Evolutionary conservation across 2,113 vertebrate species (phyloP), one percentile per base, ranked within the genome.

Genomic region (Bubo bubo): DNA sequence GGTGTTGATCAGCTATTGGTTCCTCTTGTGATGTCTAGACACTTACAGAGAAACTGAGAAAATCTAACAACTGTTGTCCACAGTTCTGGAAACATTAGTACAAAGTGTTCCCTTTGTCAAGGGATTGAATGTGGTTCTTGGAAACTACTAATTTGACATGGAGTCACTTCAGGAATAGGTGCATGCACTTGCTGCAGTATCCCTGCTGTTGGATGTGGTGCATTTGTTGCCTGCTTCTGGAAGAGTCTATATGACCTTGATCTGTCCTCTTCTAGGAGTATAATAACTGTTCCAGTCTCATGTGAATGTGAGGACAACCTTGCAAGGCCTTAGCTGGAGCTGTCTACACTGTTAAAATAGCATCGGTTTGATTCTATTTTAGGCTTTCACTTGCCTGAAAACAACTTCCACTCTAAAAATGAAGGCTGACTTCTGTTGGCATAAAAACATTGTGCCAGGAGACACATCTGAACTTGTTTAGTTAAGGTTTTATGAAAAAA

Each of bases 311-410:
- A 77, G 55, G 64, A 50, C 35, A 53, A 14, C 60, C 35, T 93
- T 80, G 21, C 23, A 71, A 85, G 55, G 91, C 41, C 59, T 91
- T 55, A 71, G 55, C 49, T 34, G 34, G 73, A 71, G 39, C 59
- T 94, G 66, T 28, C 39, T 64, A 2, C 34, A 67, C 32, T 72
- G 55, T 91, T 81, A 71, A 81, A 89, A 55, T 56, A 75, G 73
- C 62, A 74, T 32, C 37, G 13, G 43, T 77, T 49, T 64, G 83
- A 58, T 84, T 91, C 86, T 97, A 45, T 91, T 97, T 81, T 89
- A 75, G 70, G 76, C 23, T 94, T 91, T 79, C 15, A 39, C 49
- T 71, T 95, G 28, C 13, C 14, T 86, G 20, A 50, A 86, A 88
- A 80, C 27, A 81, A 34, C 35, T 95, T 79, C 8, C 18, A 34